Conservation (phyloP, 1,140 invertebrate genomes). For the Argopecten irradians region DNA sequence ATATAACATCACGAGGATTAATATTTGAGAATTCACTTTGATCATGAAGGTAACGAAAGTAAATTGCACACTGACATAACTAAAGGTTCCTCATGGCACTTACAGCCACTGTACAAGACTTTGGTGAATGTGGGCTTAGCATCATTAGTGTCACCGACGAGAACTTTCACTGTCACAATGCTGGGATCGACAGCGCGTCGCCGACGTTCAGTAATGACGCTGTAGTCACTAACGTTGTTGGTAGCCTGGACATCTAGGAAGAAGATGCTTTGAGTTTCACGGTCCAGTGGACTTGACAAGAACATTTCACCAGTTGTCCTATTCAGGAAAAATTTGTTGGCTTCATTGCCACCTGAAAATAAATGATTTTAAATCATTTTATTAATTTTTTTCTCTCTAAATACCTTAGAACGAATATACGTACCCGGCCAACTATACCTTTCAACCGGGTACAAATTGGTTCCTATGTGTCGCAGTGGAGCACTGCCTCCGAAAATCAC, state of each 20-base stretch:
- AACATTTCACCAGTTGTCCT: conserved; percentile 50
- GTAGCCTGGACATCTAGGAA: conserved; percentile 63
- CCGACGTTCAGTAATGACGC: conserved; percentile 55
- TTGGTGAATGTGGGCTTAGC: conserved; percentile 63
- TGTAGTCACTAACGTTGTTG: conserved; percentile 68
- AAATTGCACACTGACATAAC: neutral
- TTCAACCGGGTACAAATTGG: too few relatives aligned
- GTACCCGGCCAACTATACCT: too few relatives aligned
- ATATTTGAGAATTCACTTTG: too few relatives aligned
- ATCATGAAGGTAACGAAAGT: neutral
- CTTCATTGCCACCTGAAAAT: conserved; percentile 66
- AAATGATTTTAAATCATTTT: too few relatives aligned
- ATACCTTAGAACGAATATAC: too few relatives aligned
- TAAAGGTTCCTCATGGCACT: conserved; percentile 42
- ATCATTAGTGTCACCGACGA: conserved; percentile 65
- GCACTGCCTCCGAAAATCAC: too few relatives aligned
- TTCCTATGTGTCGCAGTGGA: too few relatives aligned
- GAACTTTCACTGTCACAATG: conserved; percentile 59
- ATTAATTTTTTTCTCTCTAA: too few relatives aligned
- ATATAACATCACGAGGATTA: too few relatives aligned
- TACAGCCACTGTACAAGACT: conserved; percentile 67
- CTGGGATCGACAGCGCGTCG: conserved; percentile 60
- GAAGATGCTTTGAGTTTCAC: conserved; percentile 53
- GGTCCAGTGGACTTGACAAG: conserved; percentile 54
- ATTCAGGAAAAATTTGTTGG: conserved; percentile 54